Percentiles rank a stretch among this genome's conserved stretches.
Conservation (phyloP, 2,113 vertebrate species). For the Bucco capensis region DNA sequence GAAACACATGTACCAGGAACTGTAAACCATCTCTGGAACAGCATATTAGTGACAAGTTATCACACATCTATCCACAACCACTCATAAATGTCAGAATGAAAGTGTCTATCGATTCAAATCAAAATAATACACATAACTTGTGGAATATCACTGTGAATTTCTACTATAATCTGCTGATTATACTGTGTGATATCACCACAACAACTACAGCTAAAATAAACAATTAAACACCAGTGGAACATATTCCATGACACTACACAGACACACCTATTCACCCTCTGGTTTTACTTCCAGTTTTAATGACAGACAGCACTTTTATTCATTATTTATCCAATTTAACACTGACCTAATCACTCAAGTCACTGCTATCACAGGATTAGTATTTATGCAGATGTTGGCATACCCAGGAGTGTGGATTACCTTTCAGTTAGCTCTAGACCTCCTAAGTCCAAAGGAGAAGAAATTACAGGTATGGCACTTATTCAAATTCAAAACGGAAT, state of each 20-base stretch:
- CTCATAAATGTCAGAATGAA: not conserved
- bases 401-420: slow-evolving; percentile 43
- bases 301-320: not conserved
- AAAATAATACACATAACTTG: not conserved
- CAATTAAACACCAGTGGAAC: not conserved
- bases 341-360: slow-evolving; percentile 13
- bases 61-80: not conserved
- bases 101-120: not conserved
- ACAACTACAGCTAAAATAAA: not conserved
- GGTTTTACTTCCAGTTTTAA: not conserved
- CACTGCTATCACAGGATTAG: not conserved
- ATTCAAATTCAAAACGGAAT: not conserved
- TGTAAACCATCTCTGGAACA: not conserved
- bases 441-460: not conserved
- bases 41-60: not conserved
- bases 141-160: not conserved
- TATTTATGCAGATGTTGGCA: not conserved
- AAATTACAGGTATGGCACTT: not conserved
- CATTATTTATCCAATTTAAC: slow-evolving; percentile 23
- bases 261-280: not conserved
- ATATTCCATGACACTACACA: not conserved
- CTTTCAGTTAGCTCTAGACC: slow-evolving; percentile 16
- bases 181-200: not conserved
- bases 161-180: not conserved
- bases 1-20: rapidly evolving